Base-by-base conservation (phyloP, 92 coral and sea anemone species). In the Anthopleura xanthogrammica region DNA sequence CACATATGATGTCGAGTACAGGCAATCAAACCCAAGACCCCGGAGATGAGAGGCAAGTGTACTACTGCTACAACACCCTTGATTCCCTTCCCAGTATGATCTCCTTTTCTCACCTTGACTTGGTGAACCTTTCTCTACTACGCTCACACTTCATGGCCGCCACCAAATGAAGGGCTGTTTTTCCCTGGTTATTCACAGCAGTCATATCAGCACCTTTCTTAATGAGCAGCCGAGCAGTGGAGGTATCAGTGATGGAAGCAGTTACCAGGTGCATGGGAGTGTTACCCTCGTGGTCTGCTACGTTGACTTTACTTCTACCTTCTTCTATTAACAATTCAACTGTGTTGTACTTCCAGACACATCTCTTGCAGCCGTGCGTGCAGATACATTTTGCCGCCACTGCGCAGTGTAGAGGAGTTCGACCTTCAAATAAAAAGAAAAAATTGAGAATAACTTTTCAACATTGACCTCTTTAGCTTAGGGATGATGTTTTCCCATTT, bases 291-390 rank as follows among this genome's bases (percentile, higher is more conserved):
- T 83, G 68, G 83, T 93, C 97, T 50, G 91, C 65, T 14, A 73
- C 79, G n/a, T 74, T 76, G n/a, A 88, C 85, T 84, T 91, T 85
- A 80, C 97, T 86, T 3, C 88, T 86, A 16, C 87, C 88, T 14
- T 85, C 88, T 72, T 91, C 94, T 41, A 93, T 81, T 77, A 93
- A 80, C 64, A 93, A 57, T 79, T 92, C 90, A 8, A 93, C 94
- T 16, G 93, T 87, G 77, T 93, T 92, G 87, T 88, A 91, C 78
- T 93, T 93, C 97, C 97, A 93, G 7, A 87, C 87, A 78, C 97
- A 93, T 66, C 86, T 88, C 82, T 94, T 85, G 52, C 97, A 93
- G 80, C 97, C 97, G 72, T 88, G 94, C 1, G 90, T 91, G 75
- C 97, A 93, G 72, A 83, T 85, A 64, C 97, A 93, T 50, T 86